A percentile compares a stretch with the other conserved stretches of the same genome.
Conservation (phyloP, 2,113 vertebrate genomes). For the Acrocephalus arundinaceus region DNA sequence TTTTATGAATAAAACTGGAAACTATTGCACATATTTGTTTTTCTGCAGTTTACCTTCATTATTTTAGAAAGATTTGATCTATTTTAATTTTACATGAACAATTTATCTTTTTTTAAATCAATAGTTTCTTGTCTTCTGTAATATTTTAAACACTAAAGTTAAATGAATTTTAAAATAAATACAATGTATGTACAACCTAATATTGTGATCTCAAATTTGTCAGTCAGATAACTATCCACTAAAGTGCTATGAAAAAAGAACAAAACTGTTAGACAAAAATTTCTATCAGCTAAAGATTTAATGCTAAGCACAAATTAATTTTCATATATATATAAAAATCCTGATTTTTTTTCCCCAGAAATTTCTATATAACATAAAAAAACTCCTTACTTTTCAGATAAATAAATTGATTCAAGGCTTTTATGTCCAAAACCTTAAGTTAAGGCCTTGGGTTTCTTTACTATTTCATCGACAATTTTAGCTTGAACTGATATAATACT, state of each 20-base stretch:
- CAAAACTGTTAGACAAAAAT: background rate
- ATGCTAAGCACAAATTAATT: background rate
- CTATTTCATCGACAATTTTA: background rate
- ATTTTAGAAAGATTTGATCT: fast-evolving
- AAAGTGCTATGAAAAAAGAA: background rate
- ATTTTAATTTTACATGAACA: background rate
- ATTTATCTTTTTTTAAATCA: background rate
- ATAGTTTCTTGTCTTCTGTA: background rate
- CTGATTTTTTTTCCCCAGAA: background rate
- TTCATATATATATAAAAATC: background rate
- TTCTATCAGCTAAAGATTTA: background rate
- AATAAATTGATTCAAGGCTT: background rate
- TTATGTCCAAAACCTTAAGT: background rate
- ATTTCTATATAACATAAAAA: background rate
- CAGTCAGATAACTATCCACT: background rate
- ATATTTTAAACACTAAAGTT: background rate
- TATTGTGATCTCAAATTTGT: background rate
- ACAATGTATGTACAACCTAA: background rate
- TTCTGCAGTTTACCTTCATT: background rate
- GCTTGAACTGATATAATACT: background rate
- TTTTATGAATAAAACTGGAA: background rate
- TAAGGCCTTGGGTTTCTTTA: background rate
- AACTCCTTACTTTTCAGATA: background rate
- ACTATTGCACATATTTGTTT: background rate
- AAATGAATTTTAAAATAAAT: background rate